These are phyloP conservation scores for Microtus montanus DNA, from an alignment of 2,113 vertebrate genomes.

Conservation along the genomic window DNA sequence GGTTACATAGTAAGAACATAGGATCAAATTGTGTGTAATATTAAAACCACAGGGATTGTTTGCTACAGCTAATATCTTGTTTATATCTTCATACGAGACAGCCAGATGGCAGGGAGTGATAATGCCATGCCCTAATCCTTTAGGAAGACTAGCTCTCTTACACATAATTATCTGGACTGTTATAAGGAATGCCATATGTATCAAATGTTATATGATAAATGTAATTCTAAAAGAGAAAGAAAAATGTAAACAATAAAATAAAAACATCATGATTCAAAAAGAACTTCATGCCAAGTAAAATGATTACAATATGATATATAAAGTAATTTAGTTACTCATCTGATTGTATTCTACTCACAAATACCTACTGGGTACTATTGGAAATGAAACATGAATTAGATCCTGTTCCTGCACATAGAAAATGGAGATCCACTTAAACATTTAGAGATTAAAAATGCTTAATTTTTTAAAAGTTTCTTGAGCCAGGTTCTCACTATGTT, in stretches of 20 bases:
- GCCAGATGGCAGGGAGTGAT: constrained; percentile 86
- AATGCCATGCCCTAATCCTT: constrained; percentile 85
- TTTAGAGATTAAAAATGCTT: constrained; percentile 21
- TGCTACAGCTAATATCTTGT: constrained; percentile 77
- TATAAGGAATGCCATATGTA: constrained; percentile 48
- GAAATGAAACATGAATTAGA: background rate
- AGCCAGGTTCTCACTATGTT: background rate
- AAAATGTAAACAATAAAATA: background rate
- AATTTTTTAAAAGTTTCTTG: background rate
- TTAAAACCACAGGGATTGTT: constrained; percentile 49
- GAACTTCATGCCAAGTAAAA: background rate
- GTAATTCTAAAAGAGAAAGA: background rate
- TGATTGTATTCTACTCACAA: background rate
- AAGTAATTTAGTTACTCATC: background rate
- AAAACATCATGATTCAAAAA: background rate
- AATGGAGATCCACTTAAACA: constrained; percentile 29
- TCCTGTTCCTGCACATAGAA: background rate
- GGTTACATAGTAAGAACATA: constrained; percentile 8
- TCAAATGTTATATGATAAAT: background rate
- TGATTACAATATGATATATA: background rate
- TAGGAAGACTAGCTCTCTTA: constrained; percentile 83
- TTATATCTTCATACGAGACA: constrained; percentile 81
- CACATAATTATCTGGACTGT: constrained; percentile 66
- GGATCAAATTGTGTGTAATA: background rate
- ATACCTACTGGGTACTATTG: background rate